phyloP scores from a whole-genome alignment of 2,797 vertebrate species.

The Propithecus perrieri region DNA sequence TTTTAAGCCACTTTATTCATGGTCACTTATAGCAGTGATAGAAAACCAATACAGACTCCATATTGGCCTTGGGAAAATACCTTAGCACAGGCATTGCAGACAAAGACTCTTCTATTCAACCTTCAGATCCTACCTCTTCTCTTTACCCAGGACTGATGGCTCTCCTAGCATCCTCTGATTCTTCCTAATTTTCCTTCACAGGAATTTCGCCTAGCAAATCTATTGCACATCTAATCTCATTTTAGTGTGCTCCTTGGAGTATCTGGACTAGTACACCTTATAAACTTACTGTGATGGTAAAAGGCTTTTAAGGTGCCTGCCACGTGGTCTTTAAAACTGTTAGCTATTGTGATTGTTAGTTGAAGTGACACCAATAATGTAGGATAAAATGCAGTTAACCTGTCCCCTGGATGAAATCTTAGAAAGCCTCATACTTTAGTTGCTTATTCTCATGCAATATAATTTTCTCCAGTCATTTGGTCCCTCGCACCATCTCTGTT shows the following conservation, averaged over 20 bases:
- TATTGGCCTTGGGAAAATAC: neutral
- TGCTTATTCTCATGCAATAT: neutral
- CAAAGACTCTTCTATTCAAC: neutral
- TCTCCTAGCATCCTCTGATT: neutral
- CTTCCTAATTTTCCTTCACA: neutral
- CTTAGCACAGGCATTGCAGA: neutral
- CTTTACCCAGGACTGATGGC: neutral
- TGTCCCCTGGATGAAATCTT: neutral
- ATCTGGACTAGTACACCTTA: neutral
- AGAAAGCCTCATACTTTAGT: neutral
- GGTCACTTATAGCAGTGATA: neutral
- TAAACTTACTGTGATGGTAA: neutral
- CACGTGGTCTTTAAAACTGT: neutral
- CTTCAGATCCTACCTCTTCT: neutral
- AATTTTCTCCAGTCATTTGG: neutral
- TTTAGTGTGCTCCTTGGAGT: neutral
- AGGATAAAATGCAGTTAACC: neutral
- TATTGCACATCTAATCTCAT: neutral
- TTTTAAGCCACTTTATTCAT: neutral
- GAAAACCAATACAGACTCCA: neutral
- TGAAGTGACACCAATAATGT: neutral
- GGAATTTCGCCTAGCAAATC: neutral
- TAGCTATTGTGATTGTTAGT: neutral
- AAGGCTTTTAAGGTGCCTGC: neutral
- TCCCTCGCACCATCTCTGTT: neutral